A percentile compares a stretch with the other conserved stretches of the same genome.
phyloP scores from a whole-genome alignment of 2,113 vertebrate genomes.

The Beaufortia kweichowensis region DNA sequence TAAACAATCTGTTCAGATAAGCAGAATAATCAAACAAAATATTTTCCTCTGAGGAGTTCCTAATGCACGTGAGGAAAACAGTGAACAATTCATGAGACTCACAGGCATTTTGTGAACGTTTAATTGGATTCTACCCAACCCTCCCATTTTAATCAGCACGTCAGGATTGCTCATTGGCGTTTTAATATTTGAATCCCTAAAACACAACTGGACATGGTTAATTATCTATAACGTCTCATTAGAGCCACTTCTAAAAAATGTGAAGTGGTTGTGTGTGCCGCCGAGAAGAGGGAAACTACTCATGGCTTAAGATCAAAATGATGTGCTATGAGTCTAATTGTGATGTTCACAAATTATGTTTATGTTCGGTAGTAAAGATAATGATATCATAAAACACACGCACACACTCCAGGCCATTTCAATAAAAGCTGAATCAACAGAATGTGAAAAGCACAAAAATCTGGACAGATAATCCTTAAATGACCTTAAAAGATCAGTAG shows the following conservation, averaged over 20 bases:
- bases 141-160: slow-evolving; percentile 28
- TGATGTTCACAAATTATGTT: slow-evolving; percentile 20
- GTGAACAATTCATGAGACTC: slow-evolving; percentile 3
- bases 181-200: slow-evolving; percentile 36
- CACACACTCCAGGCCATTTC: not conserved
- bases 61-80: slow-evolving; percentile 5
- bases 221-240: slow-evolving; percentile 34
- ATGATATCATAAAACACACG: not conserved
- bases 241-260: not conserved
- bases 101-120: slow-evolving; percentile 18
- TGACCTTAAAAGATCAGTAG: too few relatives aligned
- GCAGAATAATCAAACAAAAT: slow-evolving; percentile 29
- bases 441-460: not conserved
- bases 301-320: not conserved
- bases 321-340: slow-evolving; percentile 1
- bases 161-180: not conserved
- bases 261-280: slow-evolving; percentile 4
- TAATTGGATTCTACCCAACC: slow-evolving; percentile 8
- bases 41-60: not conserved
- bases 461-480: not conserved
- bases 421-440: not conserved
- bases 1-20: slow-evolving; percentile 9
- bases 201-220: slow-evolving; percentile 26
- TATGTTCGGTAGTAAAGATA: slow-evolving; percentile 3
- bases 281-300: not conserved